Evolutionary conservation across 2,888 invertebrate genomes (phyloP).

Genomic region (Drosophila suboccidentalis): DNA sequence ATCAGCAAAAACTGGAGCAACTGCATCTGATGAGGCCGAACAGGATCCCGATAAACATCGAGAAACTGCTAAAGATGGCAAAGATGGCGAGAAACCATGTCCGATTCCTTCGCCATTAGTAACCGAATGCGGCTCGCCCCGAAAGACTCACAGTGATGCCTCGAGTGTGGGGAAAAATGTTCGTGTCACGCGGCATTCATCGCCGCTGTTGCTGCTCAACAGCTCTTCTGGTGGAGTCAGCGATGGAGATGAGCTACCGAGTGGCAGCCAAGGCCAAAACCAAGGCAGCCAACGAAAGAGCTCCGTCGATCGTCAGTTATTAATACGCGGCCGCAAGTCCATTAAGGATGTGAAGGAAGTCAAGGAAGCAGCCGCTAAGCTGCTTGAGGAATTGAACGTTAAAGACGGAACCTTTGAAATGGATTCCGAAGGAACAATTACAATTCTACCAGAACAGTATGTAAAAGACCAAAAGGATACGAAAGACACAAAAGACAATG

Average conservation of each 20-base stretch:
- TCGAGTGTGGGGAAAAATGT: constrained; percentile 41
- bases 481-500: constrained; percentile 58
- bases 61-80: constrained; percentile 20
- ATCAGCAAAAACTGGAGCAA: constrained; percentile 22
- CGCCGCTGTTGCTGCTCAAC: constrained; percentile 63
- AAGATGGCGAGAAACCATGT: background rate
- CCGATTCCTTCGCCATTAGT: constrained; percentile 1
- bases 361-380: constrained; percentile 57
- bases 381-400: constrained; percentile 44
- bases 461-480: constrained; percentile 46
- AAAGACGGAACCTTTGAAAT: constrained; percentile 55
- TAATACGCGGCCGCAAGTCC: constrained; percentile 80
- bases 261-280: constrained; percentile 17
- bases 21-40: constrained; percentile 26
- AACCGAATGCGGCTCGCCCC: constrained; percentile 37
- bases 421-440: constrained; percentile 28
- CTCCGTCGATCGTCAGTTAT: constrained; percentile 50
- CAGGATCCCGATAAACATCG: constrained; percentile 31
- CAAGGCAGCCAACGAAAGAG: constrained; percentile 54
- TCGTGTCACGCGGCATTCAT: constrained; percentile 78
- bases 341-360: constrained; percentile 75
- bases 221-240: constrained; percentile 25
- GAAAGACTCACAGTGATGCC: constrained; percentile 28
- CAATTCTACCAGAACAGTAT: constrained; percentile 19
- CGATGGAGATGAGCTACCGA: constrained; percentile 52